Evolutionary conservation across 2,888 invertebrate genomes (phyloP), one percentile per base, ranked within the genome.

Genomic region (Clostera curtula): DNA sequence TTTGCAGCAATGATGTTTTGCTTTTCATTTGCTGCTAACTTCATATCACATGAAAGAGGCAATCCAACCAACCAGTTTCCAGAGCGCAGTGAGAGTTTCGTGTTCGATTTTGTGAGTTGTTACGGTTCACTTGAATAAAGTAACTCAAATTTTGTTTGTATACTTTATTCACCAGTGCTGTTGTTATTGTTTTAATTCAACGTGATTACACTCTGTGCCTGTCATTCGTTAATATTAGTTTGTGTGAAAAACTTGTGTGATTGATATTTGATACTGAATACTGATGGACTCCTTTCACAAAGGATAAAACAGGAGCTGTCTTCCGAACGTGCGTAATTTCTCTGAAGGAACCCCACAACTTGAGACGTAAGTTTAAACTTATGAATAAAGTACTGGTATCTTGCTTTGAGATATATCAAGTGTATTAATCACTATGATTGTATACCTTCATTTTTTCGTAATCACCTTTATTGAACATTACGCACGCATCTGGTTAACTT

Each of bases 201-300:
- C 25, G 21, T n/a, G 14, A 29, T 30, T 26, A 34, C 24, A 28
- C 2, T 9, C 13, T 39, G 40, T 43, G 45, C 26, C 19, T 32
- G 19, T 11, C 18, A 25, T 18, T 22, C 14, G 26, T 37, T 25
- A 31, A 31, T 25, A 25, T 16, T 16, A 40, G 34, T 40, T 26
- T 43, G 52, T 56, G 59, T 40, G 23, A 43, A 46, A 50, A 31
- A 44, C 32, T 50, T 47, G 55, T 60, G 57, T 51, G 48, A 56
- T 55, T 48, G 50, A n/a, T n/a, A n/a, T n/a, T n/a, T n/a, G n/a
- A n/a, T n/a, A n/a, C n/a, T n/a, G n/a, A n/a, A n/a, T n/a, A n/a
- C n/a, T n/a, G n/a, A 47, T 51, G 48, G 53, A 45, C 57, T 60
- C 55, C 66, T 70, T 72, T 71, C 69, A 75, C 77, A 77, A 79